A percentile compares a stretch with the other conserved stretches of the same genome.
phyloP scores from a whole-genome alignment of 64 coral and sea anemone genomes.

The Exaiptasia diaphana region DNA sequence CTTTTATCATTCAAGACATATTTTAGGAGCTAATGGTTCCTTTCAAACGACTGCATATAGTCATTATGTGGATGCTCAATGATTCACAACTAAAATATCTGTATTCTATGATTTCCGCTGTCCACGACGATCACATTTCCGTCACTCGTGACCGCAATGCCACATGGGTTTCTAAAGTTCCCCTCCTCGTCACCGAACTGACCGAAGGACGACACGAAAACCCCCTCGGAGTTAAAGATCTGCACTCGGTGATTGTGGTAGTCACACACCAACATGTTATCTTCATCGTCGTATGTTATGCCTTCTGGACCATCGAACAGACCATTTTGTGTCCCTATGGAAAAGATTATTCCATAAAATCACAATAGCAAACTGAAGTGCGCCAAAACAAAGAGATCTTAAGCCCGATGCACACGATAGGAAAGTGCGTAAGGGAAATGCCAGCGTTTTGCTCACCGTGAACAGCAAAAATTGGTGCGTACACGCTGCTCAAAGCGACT shows the following conservation, averaged over 20 bases:
- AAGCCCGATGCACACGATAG: too few relatives aligned
- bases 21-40: too few relatives aligned
- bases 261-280: slow-evolving; percentile 84
- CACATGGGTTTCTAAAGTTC: slow-evolving; percentile 84
- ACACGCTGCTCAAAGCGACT: too few relatives aligned
- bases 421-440: too few relatives aligned
- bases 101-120: slow-evolving; percentile 88
- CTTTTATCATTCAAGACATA: too few relatives aligned
- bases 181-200: slow-evolving; percentile 79
- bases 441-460: too few relatives aligned
- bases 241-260: slow-evolving; percentile 88
- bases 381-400: too few relatives aligned
- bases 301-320: slow-evolving; percentile 95
- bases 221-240: slow-evolving; percentile 61
- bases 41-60: too few relatives aligned
- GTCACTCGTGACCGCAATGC: slow-evolving; percentile 73
- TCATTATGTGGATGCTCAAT: too few relatives aligned
- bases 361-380: neutral
- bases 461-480: too few relatives aligned
- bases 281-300: slow-evolving; percentile 81
- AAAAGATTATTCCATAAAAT: neutral
- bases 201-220: slow-evolving; percentile 72
- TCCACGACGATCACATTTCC: slow-evolving; percentile 85
- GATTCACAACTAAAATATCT: slow-evolving; percentile 98
- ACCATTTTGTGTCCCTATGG: slow-evolving; percentile 68